phyloP scores from a whole-genome alignment of 2,113 vertebrate species.

The Hiodon tergisus region DNA sequence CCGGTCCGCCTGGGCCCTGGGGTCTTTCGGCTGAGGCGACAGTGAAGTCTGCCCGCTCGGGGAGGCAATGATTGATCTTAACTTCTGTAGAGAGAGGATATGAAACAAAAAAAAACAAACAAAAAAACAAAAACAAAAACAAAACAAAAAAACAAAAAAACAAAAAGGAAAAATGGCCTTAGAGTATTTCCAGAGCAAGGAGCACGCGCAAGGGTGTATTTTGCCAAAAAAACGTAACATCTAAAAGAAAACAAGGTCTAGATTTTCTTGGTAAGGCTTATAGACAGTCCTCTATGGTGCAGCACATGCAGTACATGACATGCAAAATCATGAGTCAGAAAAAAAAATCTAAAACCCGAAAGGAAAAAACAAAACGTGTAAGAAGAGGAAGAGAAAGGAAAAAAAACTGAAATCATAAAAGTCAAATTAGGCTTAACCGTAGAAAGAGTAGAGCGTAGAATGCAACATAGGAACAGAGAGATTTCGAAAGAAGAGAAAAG shows the following conservation, averaged over 20 bases:
- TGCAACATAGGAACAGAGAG: constrained; percentile 60
- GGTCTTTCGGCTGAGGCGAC: constrained; percentile 57
- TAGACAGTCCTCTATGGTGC: constrained; percentile 92
- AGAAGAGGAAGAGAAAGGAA: constrained; percentile 39
- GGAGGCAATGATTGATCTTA: constrained; percentile 63
- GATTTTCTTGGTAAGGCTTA: constrained; percentile 69
- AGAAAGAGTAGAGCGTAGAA: constrained; percentile 45
- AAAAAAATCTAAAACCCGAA: constrained; percentile 66
- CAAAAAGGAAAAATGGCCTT: constrained; percentile 61
- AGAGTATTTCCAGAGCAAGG: constrained; percentile 46
- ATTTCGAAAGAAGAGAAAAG: constrained; percentile 56
- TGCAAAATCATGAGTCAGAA: constrained; percentile 82
- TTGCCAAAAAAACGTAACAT: constrained; percentile 55
- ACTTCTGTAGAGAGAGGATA: constrained; percentile 72
- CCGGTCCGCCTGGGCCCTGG: constrained; percentile 46
- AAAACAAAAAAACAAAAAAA: constrained; percentile 45
- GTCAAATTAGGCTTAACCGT: constrained; percentile 55
- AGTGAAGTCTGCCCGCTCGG: constrained; percentile 59
- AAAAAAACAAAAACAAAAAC: constrained; percentile 30
- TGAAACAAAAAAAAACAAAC: constrained; percentile 59
- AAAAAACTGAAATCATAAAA: constrained; percentile 55
- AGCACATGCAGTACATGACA: constrained; percentile 98
- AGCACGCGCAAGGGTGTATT: constrained; percentile 61
- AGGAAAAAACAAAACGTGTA: constrained; percentile 47
- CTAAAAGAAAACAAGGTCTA: constrained; percentile 67